phyloP scores from a whole-genome alignment of 2,888 invertebrate genomes.

The Torymus texanus region DNA sequence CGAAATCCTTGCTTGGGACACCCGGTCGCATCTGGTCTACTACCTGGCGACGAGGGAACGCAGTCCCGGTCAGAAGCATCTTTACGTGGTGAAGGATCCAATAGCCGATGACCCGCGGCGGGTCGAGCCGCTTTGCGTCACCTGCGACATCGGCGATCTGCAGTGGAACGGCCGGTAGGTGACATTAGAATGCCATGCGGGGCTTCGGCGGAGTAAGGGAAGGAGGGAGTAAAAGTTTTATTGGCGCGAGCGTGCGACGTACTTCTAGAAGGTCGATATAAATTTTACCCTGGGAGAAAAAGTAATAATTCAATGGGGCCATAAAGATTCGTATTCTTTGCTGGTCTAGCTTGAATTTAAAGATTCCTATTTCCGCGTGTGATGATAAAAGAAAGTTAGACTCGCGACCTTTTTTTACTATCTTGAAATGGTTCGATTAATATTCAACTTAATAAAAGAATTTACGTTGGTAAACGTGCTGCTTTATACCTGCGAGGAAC shows the following conservation, averaged over 20 bases:
- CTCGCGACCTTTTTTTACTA: too few relatives aligned
- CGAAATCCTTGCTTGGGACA: slow-evolving; percentile 90
- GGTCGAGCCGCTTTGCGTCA: slow-evolving; percentile 88
- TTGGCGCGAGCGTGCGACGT: too few relatives aligned
- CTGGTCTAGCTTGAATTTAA: background rate
- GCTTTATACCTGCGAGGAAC: too few relatives aligned
- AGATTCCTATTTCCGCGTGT: too few relatives aligned
- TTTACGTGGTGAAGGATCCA: slow-evolving; percentile 90
- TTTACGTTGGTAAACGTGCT: too few relatives aligned
- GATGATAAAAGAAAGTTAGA: too few relatives aligned
- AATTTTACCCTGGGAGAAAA: background rate
- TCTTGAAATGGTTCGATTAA: too few relatives aligned
- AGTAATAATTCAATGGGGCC: background rate
- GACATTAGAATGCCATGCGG: too few relatives aligned
- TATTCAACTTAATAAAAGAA: too few relatives aligned
- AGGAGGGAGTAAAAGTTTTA: too few relatives aligned
- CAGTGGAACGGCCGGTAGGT: slow-evolving; percentile 85
- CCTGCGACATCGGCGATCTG: slow-evolving; percentile 86
- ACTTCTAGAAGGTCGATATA: slow-evolving; percentile 16
- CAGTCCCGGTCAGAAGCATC: slow-evolving; percentile 89
- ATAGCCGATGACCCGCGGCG: slow-evolving; percentile 82
- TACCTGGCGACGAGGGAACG: slow-evolving; percentile 86
- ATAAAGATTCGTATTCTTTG: slow-evolving; percentile 6
- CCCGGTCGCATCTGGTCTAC: slow-evolving; percentile 87
- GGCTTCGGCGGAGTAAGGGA: too few relatives aligned